A percentile compares a stretch with the other conserved stretches of the same genome.
Conservation (phyloP, 2,888 invertebrate species). For the Gastracanthus pulcherrimus region DNA sequence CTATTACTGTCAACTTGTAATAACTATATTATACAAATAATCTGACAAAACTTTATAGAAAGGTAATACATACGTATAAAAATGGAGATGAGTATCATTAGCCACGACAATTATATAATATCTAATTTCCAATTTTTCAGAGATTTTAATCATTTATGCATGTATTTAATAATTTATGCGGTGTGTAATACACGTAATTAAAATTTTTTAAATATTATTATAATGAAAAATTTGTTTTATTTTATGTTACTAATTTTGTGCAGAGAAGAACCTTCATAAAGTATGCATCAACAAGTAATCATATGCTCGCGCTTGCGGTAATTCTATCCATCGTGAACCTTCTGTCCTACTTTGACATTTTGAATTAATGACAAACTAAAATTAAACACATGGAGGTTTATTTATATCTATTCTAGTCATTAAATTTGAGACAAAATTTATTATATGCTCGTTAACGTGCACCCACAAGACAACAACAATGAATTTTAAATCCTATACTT, state of each 20-base stretch:
- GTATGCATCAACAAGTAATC: constrained; percentile 8
- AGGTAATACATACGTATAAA: neutral
- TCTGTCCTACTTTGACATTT: neutral
- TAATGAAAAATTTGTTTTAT: neutral
- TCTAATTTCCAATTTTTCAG: constrained; percentile 3
- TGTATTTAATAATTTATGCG: neutral
- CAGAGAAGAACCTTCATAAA: neutral
- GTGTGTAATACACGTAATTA: neutral
- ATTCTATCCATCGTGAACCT: neutral
- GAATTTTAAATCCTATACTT: neutral
- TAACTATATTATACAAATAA: neutral
- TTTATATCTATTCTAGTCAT: constrained; percentile 6
- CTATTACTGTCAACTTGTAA: neutral
- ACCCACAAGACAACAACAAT: neutral
- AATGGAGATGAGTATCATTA: neutral
- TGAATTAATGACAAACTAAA: constrained; percentile 20
- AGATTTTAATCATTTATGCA: neutral
- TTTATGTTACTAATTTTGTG: constrained; percentile 1
- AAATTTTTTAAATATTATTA: neutral
- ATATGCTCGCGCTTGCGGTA: constrained; percentile 10
- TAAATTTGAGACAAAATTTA: constrained; percentile 9
- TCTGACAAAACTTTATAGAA: neutral
- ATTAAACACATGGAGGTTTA: constrained; percentile 7
- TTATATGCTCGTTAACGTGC: neutral
- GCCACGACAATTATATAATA: neutral